Evolutionary conservation across 1,140 invertebrate species (phyloP).

Genomic region (Aporrectodea caliginosa): DNA sequence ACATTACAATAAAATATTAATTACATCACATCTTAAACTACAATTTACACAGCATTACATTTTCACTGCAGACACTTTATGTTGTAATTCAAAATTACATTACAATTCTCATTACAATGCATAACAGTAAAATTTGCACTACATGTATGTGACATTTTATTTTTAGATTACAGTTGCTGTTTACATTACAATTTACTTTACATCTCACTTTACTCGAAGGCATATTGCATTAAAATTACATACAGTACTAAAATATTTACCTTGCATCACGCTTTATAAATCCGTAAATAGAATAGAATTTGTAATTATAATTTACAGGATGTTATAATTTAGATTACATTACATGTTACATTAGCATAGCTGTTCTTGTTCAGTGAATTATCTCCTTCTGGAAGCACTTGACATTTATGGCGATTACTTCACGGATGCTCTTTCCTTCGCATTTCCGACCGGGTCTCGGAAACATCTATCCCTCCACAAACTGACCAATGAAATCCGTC

Average conservation of each 20-base stretch:
- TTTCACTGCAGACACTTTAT: too few relatives aligned
- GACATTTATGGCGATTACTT: conserved; percentile 2
- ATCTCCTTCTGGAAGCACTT: conserved; percentile 12
- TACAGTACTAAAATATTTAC: background rate
- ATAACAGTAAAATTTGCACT: too few relatives aligned
- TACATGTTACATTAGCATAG: background rate
- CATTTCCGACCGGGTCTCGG: conserved; percentile 38
- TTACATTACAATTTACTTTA: too few relatives aligned
- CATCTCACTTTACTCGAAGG: background rate
- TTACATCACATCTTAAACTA: too few relatives aligned
- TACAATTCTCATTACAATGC: too few relatives aligned
- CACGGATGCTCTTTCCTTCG: background rate
- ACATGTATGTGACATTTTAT: too few relatives aligned
- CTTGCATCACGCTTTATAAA: background rate
- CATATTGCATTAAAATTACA: background rate
- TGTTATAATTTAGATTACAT: too few relatives aligned
- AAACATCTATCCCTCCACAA: conserved; percentile 45
- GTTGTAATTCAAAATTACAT: too few relatives aligned
- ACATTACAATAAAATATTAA: too few relatives aligned
- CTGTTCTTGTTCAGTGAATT: conserved; percentile 18
- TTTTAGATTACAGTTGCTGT: too few relatives aligned
- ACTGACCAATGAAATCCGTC: conserved; percentile 45
- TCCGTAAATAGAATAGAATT: background rate
- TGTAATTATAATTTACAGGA: too few relatives aligned
- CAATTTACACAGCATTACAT: too few relatives aligned